These are phyloP conservation scores for Venturia canescens DNA, from an alignment of 1,140 invertebrate species.

Conservation along the genomic window DNA sequence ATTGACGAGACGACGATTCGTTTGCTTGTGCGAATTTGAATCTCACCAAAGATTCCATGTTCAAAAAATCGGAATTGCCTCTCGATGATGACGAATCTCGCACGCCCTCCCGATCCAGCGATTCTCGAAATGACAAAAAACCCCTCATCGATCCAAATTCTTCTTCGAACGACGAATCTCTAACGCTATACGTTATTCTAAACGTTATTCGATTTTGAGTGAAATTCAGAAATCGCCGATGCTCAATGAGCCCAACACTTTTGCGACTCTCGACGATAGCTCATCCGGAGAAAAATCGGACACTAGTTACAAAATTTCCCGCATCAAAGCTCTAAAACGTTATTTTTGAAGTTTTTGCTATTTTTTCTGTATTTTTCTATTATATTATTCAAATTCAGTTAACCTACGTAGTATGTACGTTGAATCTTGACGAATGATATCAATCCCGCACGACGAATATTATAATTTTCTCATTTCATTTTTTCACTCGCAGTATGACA, in stretches of 20 bases:
- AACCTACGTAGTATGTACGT: too few species aligned
- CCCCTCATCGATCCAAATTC: not conserved
- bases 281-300: conserved; percentile 5
- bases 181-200: not conserved
- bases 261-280: not conserved
- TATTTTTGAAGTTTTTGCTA: not conserved
- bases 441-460: too few species aligned
- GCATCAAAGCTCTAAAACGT: not conserved
- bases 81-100: not conserved
- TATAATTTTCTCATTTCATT: too few species aligned
- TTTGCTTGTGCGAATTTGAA: not conserved
- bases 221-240: conserved; percentile 28
- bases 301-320: not conserved
- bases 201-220: conserved; percentile 4
- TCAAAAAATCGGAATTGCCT: not conserved
- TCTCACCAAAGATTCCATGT: not conserved
- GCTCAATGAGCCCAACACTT: not conserved
- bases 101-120: not conserved
- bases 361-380: not conserved
- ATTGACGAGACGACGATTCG: not conserved
- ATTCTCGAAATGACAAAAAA: not conserved
- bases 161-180: not conserved
- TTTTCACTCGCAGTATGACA: too few species aligned
- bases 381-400: not conserved
- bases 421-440: too few species aligned